These are phyloP conservation scores for Linyphia triangularis DNA, from an alignment of 2,888 invertebrate species.

Conservation along the genomic window DNA sequence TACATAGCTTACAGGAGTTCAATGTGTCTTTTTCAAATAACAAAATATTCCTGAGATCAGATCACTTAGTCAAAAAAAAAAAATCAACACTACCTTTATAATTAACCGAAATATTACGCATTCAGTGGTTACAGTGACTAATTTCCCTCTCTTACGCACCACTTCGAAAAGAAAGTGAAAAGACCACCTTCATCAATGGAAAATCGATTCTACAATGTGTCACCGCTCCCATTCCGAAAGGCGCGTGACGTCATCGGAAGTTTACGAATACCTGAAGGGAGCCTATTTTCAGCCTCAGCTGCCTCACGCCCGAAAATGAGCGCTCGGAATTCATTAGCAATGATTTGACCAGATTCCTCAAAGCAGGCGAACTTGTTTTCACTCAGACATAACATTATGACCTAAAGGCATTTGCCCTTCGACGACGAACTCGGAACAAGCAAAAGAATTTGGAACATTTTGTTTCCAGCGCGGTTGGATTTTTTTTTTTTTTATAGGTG, in stretches of 20 bases:
- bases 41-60: no score
- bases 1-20: no score
- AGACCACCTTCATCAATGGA: not conserved
- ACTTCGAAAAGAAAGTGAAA: slow-evolving; percentile 21
- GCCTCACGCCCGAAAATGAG: not conserved
- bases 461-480: no score
- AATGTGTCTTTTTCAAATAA: no score
- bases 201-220: not conserved
- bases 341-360: slow-evolving; percentile 42
- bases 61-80: no score
- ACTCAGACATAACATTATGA: not conserved
- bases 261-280: not conserved
- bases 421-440: not conserved
- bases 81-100: no score
- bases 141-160: no score
- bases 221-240: slow-evolving; percentile 13
- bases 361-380: slow-evolving; percentile 30
- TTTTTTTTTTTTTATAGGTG: no score
- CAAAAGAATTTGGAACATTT: not conserved
- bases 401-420: slow-evolving; percentile 20
- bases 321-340: slow-evolving; percentile 18
- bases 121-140: no score
- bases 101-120: no score
- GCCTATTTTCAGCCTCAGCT: not conserved
- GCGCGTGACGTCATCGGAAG: slow-evolving; percentile 20